Evolutionary conservation across 2,113 vertebrate species (phyloP).

Genomic region (Tauraco erythrolophus): DNA sequence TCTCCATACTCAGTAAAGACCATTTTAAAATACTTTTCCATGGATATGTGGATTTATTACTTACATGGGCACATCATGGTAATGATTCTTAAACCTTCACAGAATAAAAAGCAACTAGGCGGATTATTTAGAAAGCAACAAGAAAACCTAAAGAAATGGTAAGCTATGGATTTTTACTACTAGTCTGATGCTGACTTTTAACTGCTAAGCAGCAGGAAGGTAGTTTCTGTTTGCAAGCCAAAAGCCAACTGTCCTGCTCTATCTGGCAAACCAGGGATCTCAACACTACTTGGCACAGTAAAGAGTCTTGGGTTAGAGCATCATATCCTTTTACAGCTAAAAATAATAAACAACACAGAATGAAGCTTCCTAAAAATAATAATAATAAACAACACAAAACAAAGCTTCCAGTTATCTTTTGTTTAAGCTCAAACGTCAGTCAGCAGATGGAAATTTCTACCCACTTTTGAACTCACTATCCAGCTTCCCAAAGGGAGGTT

Average conservation of each 20-base stretch:
- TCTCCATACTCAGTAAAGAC: not conserved
- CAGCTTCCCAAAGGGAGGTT: not conserved
- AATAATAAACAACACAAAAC: not conserved
- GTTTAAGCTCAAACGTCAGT: not conserved
- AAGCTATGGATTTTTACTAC: not conserved
- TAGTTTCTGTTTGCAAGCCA: not conserved
- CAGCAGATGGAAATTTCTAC: not conserved
- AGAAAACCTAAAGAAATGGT: not conserved
- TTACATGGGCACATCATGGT: not conserved
- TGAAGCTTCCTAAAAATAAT: not conserved
- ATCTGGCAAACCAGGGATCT: not conserved
- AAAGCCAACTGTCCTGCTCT: not conserved
- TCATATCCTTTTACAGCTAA: not conserved
- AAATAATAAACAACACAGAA: not conserved
- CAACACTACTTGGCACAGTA: not conserved
- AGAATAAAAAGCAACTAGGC: not conserved
- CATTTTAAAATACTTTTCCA: not conserved
- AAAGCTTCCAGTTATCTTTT: not conserved
- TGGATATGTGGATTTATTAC: not conserved
- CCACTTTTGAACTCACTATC: not conserved
- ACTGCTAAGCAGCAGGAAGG: not conserved
- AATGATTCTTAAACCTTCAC: not conserved
- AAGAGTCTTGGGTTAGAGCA: not conserved
- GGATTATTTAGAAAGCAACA: not conserved
- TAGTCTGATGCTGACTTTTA: not conserved